Conservation (phyloP, 2,797 vertebrate species). For the Micromesistius poutassou region DNA sequence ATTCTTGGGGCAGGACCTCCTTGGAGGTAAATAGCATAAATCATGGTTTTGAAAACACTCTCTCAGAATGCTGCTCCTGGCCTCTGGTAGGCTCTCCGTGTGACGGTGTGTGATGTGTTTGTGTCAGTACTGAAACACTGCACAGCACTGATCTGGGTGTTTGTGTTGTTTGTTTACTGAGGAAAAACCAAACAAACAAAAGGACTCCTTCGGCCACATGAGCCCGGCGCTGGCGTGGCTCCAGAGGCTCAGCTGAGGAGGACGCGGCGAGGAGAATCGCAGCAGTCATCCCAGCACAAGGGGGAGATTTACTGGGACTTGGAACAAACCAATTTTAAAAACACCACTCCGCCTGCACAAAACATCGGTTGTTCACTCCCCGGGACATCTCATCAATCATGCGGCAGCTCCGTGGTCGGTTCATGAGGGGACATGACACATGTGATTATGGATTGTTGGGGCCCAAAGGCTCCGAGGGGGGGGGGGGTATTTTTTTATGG, state of each 20-base stretch:
- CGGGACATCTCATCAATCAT: slow-evolving; percentile 25
- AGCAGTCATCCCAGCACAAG: slow-evolving; percentile 49
- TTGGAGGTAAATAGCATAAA: slow-evolving; percentile 40
- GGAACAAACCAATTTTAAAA: slow-evolving; percentile 53
- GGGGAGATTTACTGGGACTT: slow-evolving; percentile 56
- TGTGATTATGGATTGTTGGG: slow-evolving; percentile 47
- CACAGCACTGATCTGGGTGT: no score
- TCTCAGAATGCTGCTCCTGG: no score
- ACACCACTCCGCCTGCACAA: slow-evolving; percentile 46
- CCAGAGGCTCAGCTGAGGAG: slow-evolving; percentile 64
- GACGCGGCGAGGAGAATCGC: slow-evolving; percentile 32
- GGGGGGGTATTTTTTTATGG: no score
- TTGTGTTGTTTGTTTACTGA: no score
- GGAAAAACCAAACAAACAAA: not conserved
- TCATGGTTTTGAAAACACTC: no score
- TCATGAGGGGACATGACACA: slow-evolving; percentile 60
- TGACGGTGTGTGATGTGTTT: no score
- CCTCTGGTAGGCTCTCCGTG: no score
- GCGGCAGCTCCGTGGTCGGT: slow-evolving; percentile 48
- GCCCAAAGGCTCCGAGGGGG: slow-evolving; percentile 37
- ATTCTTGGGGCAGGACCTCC: slow-evolving; percentile 56
- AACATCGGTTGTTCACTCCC: slow-evolving; percentile 44
- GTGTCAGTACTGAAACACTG: no score
- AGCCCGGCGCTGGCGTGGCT: slow-evolving; percentile 39
- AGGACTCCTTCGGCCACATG: slow-evolving; percentile 50